A percentile compares a stretch with the other conserved stretches of the same genome.
Evolutionary conservation across 2,113 vertebrate species (phyloP).

Genomic region (Serinus canaria): DNA sequence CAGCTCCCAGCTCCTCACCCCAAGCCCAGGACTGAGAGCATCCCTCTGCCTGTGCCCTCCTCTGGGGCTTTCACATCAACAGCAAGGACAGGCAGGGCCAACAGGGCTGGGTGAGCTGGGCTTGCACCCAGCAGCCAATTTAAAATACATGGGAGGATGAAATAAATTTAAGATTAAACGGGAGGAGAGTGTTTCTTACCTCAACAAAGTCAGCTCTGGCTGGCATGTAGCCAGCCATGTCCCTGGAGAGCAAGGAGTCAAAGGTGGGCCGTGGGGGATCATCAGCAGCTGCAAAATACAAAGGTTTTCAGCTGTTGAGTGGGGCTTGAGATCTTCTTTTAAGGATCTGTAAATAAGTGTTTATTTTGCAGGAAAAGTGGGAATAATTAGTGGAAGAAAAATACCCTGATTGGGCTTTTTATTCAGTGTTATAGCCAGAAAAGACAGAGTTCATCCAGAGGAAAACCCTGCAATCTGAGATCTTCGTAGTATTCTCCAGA

Average conservation of each 20-base stretch:
- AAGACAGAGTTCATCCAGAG: background rate
- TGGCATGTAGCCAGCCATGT: constrained; percentile 99
- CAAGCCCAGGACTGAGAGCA: background rate
- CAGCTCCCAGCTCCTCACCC: background rate
- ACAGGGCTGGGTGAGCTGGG: background rate
- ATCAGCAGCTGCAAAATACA: constrained; percentile 81
- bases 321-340: background rate
- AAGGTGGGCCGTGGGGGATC: constrained; percentile 94
- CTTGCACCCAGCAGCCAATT: background rate
- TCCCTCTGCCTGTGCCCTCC: background rate
- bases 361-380: constrained; percentile 3
- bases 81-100: background rate
- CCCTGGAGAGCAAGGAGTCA: constrained; percentile 92
- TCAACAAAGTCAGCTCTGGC: constrained; percentile 97
- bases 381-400: background rate
- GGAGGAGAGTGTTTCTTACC: constrained; percentile 71
- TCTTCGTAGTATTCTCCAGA: background rate
- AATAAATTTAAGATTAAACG: background rate
- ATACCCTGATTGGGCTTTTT: background rate
- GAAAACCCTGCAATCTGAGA: background rate
- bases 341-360: background rate
- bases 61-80: background rate
- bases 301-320: background rate
- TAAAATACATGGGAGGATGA: background rate
- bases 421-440: background rate